Evolutionary conservation across 2,113 vertebrate genomes (phyloP), one percentile per base, ranked within the genome.

Genomic region (Phoenicopterus ruber): DNA sequence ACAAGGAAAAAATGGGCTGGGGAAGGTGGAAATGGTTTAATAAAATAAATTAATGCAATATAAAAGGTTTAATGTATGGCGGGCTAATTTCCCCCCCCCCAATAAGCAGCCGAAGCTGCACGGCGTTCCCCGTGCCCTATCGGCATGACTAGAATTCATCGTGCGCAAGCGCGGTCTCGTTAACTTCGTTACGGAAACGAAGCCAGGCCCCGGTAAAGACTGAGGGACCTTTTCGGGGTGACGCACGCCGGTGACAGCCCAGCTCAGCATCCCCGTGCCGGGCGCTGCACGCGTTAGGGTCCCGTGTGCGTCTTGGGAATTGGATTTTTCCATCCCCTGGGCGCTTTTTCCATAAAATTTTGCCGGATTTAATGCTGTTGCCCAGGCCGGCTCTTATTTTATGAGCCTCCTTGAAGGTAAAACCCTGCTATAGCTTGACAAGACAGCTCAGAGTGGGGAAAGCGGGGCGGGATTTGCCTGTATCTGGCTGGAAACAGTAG

Each of bases 111-210:
- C 29, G 67, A 31, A 82, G 66, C 46, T 1, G 0, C 58, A 38
- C 0, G 0, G 18, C 50, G 42, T 36, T 90, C 58, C 63, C 18
- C 3, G 1, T 40, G 28, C 14, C 59, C 47, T 13, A 2, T 1
- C 17, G 77, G 10, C 11, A 6, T 5, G 11, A 40, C 4, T 5
- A 42, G 15, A 73, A 34, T 40, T 77, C 22, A 66, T 54, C 19
- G 5, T 1, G 5, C 38, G 11, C 7, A 16, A 47, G 8, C 1
- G 0, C 2, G 2, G 5, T 5, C 47, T 79, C 52, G 6, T 55
- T 63, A n/a, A 55, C 29, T 38, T 69, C 14, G 5, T n/a, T 74
- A n/a, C 0, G 3, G 10, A 81, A 92, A 54, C 0, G 3, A 88
- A 92, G 17, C 22, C 13, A n/a, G 40, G 6, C 9, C 28, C 32